These are phyloP conservation scores for Drosophila emarginata DNA, from an alignment of 2,888 invertebrate species.

Conservation along the genomic window DNA sequence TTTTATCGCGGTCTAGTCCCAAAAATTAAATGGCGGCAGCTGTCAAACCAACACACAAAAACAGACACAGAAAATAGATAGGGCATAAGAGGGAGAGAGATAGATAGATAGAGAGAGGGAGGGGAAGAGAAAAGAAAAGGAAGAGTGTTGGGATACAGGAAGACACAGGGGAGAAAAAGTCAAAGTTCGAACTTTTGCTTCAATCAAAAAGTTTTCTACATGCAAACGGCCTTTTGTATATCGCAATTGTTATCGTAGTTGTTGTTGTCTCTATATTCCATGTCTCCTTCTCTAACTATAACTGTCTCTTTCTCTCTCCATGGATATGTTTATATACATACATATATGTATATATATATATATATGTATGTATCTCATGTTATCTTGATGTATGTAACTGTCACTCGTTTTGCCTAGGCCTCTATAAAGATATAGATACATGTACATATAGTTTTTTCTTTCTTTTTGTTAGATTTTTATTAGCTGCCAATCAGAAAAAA, in stretches of 20 bases:
- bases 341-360: not conserved
- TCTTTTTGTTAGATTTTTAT: constrained; percentile 53
- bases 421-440: constrained; percentile 39
- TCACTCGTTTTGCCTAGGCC: constrained; percentile 49
- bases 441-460: constrained; percentile 13
- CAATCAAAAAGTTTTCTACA: constrained; percentile 68
- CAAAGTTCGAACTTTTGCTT: constrained; percentile 39
- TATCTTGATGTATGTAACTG: constrained; percentile 72
- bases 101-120: not conserved
- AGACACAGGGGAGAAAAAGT: not conserved
- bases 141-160: not conserved
- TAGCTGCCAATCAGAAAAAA: constrained; percentile 67
- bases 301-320: constrained; percentile 36
- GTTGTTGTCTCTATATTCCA: constrained; percentile 29
- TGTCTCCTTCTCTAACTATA: not conserved
- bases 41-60: constrained; percentile 50
- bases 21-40: constrained; percentile 73
- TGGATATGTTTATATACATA: constrained; percentile 1
- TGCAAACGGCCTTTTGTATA: constrained; percentile 51
- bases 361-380: not conserved
- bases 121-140: not conserved
- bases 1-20: constrained; percentile 42
- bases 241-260: constrained; percentile 47
- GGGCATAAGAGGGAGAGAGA: not conserved
- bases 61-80: constrained; percentile 12